A percentile compares a stretch with the other conserved stretches of the same genome.
Conservation (phyloP, 1,140 invertebrate genomes). For the Trichonephila inaurata region DNA sequence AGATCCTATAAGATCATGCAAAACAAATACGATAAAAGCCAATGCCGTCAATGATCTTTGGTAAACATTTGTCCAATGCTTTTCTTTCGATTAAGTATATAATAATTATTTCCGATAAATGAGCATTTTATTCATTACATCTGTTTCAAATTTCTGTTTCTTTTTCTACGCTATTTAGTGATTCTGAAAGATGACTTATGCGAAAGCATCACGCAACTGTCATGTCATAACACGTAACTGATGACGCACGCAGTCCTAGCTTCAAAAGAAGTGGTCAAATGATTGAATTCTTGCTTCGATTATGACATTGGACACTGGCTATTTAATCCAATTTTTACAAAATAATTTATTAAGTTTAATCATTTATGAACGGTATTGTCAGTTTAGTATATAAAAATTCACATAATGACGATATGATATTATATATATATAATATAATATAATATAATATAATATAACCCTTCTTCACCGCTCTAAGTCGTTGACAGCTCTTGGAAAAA, state of each 20-base stretch:
- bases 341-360: neutral
- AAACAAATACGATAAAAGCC: neutral
- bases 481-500: no score
- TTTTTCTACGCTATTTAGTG: slow-evolving; percentile 30
- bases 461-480: no score
- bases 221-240: slow-evolving; percentile 46
- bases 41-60: neutral
- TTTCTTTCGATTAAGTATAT: neutral
- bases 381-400: no score
- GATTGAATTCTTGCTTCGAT: slow-evolving; percentile 38
- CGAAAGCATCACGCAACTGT: slow-evolving; percentile 28
- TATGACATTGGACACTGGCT: neutral
- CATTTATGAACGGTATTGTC: neutral
- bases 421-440: no score
- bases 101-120: slow-evolving; percentile 41
- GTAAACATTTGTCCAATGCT: neutral
- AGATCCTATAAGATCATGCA: neutral
- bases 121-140: slow-evolving; percentile 42
- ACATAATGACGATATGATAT: no score
- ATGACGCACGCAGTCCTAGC: slow-evolving; percentile 17
- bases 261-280: slow-evolving; percentile 5
- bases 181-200: slow-evolving; percentile 46
- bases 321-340: neutral
- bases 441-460: no score
- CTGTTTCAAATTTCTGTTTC: slow-evolving; percentile 20